These are phyloP conservation scores for Eurytoma adleriae DNA, from an alignment of 2,888 invertebrate genomes.

Conservation along the genomic window DNA sequence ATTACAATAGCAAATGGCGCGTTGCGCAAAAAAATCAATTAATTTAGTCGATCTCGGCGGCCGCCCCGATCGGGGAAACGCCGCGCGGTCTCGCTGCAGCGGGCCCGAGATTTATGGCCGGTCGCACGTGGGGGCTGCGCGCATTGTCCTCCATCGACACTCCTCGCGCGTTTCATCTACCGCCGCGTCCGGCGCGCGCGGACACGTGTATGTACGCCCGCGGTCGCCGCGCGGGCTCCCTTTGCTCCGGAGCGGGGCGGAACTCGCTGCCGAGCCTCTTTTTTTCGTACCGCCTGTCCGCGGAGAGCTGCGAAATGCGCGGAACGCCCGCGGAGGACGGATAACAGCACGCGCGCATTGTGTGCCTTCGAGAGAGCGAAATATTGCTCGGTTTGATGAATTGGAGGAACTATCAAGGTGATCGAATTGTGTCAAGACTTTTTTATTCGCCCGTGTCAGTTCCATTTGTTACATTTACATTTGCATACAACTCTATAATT, in stretches of 20 bases:
- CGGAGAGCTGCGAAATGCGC: constrained; percentile 1
- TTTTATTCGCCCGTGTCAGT: too few relatives aligned
- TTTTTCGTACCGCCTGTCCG: background rate
- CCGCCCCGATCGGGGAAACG: background rate
- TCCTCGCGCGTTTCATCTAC: constrained; percentile 24
- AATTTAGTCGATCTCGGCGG: constrained; percentile 24
- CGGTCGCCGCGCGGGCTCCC: background rate
- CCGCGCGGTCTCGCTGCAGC: background rate
- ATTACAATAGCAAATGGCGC: constrained; percentile 40
- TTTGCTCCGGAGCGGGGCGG: background rate
- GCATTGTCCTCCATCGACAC: constrained; percentile 34
- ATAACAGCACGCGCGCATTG: constrained; percentile 29
- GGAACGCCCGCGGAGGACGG: background rate
- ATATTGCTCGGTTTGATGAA: constrained; percentile 19
- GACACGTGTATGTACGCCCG: background rate
- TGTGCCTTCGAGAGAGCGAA: constrained; percentile 11
- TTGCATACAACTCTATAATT: too few relatives aligned
- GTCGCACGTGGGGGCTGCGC: background rate
- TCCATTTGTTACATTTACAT: too few relatives aligned
- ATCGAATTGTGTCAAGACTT: too few relatives aligned
- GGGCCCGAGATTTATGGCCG: constrained; percentile 5
- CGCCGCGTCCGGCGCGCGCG: background rate
- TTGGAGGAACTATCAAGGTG: background rate
- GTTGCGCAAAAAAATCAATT: constrained; percentile 44
- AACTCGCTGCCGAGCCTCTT: background rate